phyloP scores from a whole-genome alignment of 1,140 invertebrate species.

The Drosophila busckii region DNA sequence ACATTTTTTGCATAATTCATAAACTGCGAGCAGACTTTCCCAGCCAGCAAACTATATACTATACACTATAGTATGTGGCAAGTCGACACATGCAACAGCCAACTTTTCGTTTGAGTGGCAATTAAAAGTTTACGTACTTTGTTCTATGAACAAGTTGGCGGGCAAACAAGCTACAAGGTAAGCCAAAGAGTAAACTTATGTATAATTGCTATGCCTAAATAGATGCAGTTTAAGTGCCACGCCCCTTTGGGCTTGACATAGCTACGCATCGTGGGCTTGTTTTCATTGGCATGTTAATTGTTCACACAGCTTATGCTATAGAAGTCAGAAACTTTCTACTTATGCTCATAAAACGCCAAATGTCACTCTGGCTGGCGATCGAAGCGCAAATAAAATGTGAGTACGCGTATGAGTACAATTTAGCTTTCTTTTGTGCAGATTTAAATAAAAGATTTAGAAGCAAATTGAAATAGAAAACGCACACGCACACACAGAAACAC shows the following conservation, averaged over 20 bases:
- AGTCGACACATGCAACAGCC: constrained; percentile 31
- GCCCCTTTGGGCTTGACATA: constrained; percentile 48
- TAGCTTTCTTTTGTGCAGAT: constrained; percentile 62
- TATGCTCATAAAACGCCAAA: constrained; percentile 72
- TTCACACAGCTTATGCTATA: constrained; percentile 19
- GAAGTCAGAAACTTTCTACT: constrained; percentile 61
- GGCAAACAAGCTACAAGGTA: too few relatives aligned
- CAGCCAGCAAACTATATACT: too few relatives aligned
- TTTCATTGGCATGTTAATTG: constrained; percentile 60
- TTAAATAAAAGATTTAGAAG: constrained; percentile 66
- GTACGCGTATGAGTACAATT: constrained; percentile 48
- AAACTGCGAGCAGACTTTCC: too few relatives aligned
- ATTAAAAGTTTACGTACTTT: constrained; percentile 73
- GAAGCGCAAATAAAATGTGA: constrained; percentile 53
- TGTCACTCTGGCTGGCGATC: constrained; percentile 59
- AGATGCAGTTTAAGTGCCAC: constrained; percentile 34
- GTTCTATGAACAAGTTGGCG: too few relatives aligned
- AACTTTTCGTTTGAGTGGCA: constrained; percentile 40
- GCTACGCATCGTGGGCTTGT: constrained; percentile 36
- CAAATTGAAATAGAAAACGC: constrained; percentile 74
- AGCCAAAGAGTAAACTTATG: too few relatives aligned
- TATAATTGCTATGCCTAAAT: constrained; percentile 17
- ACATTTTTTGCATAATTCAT: too few relatives aligned
- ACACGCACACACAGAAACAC: too few relatives aligned
- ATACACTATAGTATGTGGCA: constrained; percentile 48